Conservation (phyloP, 2,888 invertebrate genomes). For the Xylota segnis region DNA sequence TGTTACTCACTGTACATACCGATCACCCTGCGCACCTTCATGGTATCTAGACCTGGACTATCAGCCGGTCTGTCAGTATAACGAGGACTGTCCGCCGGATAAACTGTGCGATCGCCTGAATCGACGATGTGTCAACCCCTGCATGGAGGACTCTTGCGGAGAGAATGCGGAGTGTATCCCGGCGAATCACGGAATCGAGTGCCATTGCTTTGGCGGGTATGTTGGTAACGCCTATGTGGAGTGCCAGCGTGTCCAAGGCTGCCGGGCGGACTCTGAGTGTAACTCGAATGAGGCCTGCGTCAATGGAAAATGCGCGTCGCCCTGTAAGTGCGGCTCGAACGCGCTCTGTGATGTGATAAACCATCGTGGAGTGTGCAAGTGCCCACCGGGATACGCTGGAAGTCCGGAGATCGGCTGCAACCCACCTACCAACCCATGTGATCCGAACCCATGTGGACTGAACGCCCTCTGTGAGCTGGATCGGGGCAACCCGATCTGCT, state of each 20-base stretch:
- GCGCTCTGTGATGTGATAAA: conserved; percentile 93
- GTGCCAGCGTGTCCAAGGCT: conserved; percentile 89
- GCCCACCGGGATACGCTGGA: conserved; percentile 92
- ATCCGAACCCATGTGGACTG: conserved; percentile 94
- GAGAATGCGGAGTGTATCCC: conserved; percentile 92
- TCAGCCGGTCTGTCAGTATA: conserved; percentile 92
- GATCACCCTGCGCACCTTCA: conserved; percentile 49
- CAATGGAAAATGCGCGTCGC: conserved; percentile 90
- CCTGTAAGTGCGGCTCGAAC: conserved; percentile 91
- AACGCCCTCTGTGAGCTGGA: conserved; percentile 94
- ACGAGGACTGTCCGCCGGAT: conserved; percentile 95
- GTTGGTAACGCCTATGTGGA: conserved; percentile 91
- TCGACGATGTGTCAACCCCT: conserved; percentile 93
- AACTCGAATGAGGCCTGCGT: conserved; percentile 90
- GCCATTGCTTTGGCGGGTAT: conserved; percentile 90
- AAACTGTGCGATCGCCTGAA: conserved; percentile 93
- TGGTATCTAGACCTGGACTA: conserved; percentile 83
- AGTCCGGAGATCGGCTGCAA: conserved; percentile 90
- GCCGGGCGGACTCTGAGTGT: conserved; percentile 90
- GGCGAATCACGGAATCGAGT: conserved; percentile 90
- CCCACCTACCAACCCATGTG: conserved; percentile 91
- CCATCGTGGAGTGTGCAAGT: conserved; percentile 92
- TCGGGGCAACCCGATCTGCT: conserved; percentile 94
- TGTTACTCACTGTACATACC: conserved; percentile 82
- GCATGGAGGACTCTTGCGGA: conserved; percentile 91